Evolutionary conservation across 1,140 invertebrate genomes (phyloP).

Genomic region (Arion vulgaris): DNA sequence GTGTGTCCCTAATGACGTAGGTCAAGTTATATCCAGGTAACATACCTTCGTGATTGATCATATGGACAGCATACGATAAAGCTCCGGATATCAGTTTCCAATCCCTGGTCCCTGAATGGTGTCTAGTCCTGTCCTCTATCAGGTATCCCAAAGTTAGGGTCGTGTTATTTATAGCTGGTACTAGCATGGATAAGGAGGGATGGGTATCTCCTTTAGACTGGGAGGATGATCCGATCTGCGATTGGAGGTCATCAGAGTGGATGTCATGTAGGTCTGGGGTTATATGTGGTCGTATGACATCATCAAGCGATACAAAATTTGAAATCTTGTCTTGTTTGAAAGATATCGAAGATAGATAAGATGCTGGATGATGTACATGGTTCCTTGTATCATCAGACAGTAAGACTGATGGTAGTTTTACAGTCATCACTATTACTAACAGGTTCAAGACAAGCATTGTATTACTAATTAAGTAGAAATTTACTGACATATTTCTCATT

Average conservation of each 20-base stretch:
- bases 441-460: too few species aligned
- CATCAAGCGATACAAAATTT: background rate
- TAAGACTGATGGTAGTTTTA: too few species aligned
- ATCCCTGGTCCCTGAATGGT: background rate
- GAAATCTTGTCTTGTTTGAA: background rate
- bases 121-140: background rate
- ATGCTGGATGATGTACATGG: too few species aligned
- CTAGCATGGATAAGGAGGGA: background rate
- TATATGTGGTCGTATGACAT: too few species aligned
- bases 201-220: background rate
- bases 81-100: slow-evolving; percentile 1
- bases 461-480: too few species aligned
- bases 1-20: slow-evolving; percentile 12
- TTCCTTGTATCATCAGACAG: too few species aligned
- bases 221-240: background rate
- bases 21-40: slow-evolving; percentile 15
- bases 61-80: slow-evolving; percentile 1
- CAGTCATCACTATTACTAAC: too few species aligned
- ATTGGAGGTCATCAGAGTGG: background rate
- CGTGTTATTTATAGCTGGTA: background rate
- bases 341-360: background rate
- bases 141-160: slow-evolving; percentile 17
- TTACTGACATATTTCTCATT: too few species aligned
- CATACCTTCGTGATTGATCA: background rate
- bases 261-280: background rate